Evolutionary conservation across 2,797 vertebrate species (phyloP), one percentile per base, ranked within the genome.

Genomic region (Lemur catta): DNA sequence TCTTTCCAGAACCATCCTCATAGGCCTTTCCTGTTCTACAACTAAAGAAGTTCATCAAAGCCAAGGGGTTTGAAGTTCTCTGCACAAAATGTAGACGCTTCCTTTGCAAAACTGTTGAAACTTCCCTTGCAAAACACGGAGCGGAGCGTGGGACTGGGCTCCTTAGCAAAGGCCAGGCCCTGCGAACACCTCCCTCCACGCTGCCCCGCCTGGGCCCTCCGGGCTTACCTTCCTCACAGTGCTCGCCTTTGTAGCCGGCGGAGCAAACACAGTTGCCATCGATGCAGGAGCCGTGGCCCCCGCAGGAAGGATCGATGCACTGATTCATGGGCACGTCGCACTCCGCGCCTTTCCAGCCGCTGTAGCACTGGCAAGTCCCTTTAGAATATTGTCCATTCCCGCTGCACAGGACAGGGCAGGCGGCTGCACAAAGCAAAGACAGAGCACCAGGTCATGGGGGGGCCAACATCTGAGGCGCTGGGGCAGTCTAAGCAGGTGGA

Each of bases 311-410:
- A 98, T 99, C 99, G 81, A 99, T 99, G 97, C 99, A 99, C 98
- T 99, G 99, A 74, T 99, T 99, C 98, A 98, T 92, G 71, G 99
- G 99, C 61, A 99, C 99, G 5, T 99, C 99, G 2, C 99, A 99
- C 94, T 99, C 99, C 0, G 99, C 99, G 2, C 99, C 99, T 98
- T 99, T 99, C 99, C 99, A 99, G 97, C 99, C 99, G 61, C 99
- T 99, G 99, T 99, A 99, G 98, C 99, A 99, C 89, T 99, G 98
- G 97, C 99, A 99, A 14, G 99, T 99, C 94, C 99, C 99, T 98
- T 99, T 99, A 87, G 99, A 99, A 97, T 99, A 99, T 24, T 99
- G 99, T 95, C 99, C 99, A 6, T 99, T 99, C 95, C 99, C 99
- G 65, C 99, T 99, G 98, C 99, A 99, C 85, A 99, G 98, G 91